Conservation (phyloP, 2,113 vertebrate genomes). For the Ailurus styani region DNA sequence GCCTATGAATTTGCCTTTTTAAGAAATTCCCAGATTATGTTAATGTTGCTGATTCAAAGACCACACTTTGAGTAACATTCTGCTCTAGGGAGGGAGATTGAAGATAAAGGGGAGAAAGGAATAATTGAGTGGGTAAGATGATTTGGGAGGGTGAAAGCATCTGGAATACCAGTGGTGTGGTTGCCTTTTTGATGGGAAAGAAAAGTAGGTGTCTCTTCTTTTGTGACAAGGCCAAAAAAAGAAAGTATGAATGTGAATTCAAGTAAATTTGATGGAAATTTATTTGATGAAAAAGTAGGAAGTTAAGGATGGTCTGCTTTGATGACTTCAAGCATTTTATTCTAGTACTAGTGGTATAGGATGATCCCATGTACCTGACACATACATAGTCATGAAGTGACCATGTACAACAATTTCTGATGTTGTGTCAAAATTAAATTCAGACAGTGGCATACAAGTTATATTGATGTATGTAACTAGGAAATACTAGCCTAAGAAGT, state of each 20-base stretch:
- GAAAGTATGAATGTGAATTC: not conserved
- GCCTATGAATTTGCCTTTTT: not conserved
- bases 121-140: not conserved
- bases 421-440: not conserved
- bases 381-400: not conserved
- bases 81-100: not conserved
- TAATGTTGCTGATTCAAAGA: not conserved
- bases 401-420: not conserved
- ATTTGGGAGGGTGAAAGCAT: not conserved
- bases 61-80: not conserved
- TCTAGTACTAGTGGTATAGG: not conserved
- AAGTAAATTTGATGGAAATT: not conserved
- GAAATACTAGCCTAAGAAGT: not conserved
- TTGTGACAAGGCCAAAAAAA: not conserved
- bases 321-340: not conserved
- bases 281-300: not conserved
- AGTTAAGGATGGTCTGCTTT: not conserved
- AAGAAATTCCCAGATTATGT: not conserved
- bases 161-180: not conserved
- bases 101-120: not conserved
- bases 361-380: not conserved
- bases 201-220: not conserved
- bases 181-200: not conserved
- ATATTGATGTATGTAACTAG: not conserved
- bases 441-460: not conserved